A percentile compares a stretch with the other conserved stretches of the same genome.
Evolutionary conservation across 1,140 invertebrate species (phyloP).

Genomic region (Euwallacea fornicatus): DNA sequence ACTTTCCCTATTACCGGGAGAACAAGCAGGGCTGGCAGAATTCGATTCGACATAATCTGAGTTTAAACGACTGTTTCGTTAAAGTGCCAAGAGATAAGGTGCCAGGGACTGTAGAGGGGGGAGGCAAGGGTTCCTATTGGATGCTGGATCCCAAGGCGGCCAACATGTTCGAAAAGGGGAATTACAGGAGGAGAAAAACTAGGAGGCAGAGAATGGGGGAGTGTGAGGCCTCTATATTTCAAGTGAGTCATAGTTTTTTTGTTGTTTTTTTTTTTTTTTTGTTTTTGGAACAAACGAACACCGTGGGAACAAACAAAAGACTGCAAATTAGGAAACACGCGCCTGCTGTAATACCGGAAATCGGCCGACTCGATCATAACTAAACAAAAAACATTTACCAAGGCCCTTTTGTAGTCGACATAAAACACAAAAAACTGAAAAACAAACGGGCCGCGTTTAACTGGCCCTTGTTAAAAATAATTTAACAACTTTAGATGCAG

Average conservation of each 20-base stretch:
- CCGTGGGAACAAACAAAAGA: slow-evolving; percentile 11
- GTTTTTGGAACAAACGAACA: neutral
- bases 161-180: slow-evolving; percentile 92
- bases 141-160: slow-evolving; percentile 79
- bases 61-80: slow-evolving; percentile 91
- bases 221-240: slow-evolving; percentile 39
- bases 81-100: slow-evolving; percentile 80
- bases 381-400: slow-evolving; percentile 5
- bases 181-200: slow-evolving; percentile 70
- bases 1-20: slow-evolving; percentile 75
- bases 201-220: slow-evolving; percentile 54
- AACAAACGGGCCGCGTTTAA: slow-evolving; percentile 24
- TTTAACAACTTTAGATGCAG: slow-evolving; percentile 24
- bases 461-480: slow-evolving; percentile 26
- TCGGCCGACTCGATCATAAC: slow-evolving; percentile 17
- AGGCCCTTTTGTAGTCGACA: slow-evolving; percentile 8
- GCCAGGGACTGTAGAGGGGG: slow-evolving; percentile 65
- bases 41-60: slow-evolving; percentile 84
- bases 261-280: neutral
- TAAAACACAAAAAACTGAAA: slow-evolving; percentile 22
- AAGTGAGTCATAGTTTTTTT: slow-evolving; percentile 31
- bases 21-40: slow-evolving; percentile 87
- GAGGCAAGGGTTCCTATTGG: slow-evolving; percentile 72
- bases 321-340: slow-evolving; percentile 1
- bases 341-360: slow-evolving; percentile 4